Evolutionary conservation across 1,140 invertebrate genomes (phyloP), one percentile per base, ranked within the genome.

Genomic region (Palaemon carinicauda): DNA sequence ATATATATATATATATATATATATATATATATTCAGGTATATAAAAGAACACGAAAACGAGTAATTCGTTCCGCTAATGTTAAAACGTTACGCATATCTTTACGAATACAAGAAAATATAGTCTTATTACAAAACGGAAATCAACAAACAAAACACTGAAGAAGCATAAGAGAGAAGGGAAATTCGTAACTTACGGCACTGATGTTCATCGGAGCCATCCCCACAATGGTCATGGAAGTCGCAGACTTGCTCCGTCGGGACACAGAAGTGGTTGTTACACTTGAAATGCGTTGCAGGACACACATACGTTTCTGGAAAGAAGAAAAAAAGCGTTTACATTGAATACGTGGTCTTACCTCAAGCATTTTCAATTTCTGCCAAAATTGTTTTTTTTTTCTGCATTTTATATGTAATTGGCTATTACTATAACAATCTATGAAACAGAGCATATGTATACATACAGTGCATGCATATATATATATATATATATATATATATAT

Each of bases 231-330:
- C 90, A 10, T 90, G 87, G 54, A 91, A 92, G 84, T 92, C 90
- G 80, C 91, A 92, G 9, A 91, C 89, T 3, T 87, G 69, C 52
- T 91, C 90, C 9, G 87, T 90, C 0, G 91, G 91, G 33, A 92
- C 87, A 89, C 92, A 92, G 89, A 90, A 91, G 82, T 91, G 90
- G 88, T 92, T 92, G 82, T 89, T 89, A 82, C 91, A 92, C 83
- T 92, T 92, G 88, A 91, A 91, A 88, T 93, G 92, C 0, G 91
- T 90, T 2, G n/a, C 90, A 79, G 87, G 81, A 81, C 91, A 92
- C 21, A 83, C 80, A 82, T 90, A 91, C 1, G 90, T 90, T 53
- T 91, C 91, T 92, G 89, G 80, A 87, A 80, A n/a, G 77, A n/a
- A n/a, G 10, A 82, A 21, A n/a, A n/a, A n/a, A 82, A 52, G 50